Conservation (phyloP, 2,888 invertebrate genomes). For the Nomada flava region DNA sequence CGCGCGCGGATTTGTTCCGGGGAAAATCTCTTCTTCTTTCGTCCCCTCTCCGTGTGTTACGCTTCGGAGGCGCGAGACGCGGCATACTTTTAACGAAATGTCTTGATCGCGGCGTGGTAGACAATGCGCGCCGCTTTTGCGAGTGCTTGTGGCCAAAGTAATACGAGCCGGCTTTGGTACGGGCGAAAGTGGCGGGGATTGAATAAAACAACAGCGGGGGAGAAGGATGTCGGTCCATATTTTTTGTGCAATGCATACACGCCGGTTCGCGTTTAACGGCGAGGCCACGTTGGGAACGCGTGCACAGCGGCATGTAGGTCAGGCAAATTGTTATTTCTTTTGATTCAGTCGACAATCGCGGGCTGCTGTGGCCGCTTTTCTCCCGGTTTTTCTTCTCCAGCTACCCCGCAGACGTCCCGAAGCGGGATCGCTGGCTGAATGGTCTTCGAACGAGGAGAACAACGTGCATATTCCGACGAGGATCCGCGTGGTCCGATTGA, state of each 20-base stretch:
- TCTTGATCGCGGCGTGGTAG: slow-evolving; percentile 38
- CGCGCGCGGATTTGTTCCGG: slow-evolving; percentile 46
- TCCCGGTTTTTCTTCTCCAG: not conserved
- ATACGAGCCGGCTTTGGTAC: slow-evolving; percentile 21
- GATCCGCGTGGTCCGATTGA: not conserved
- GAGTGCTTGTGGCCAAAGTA: slow-evolving; percentile 46
- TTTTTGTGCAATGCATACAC: slow-evolving; percentile 49
- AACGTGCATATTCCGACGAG: not conserved
- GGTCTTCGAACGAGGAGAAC: not conserved
- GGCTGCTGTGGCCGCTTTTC: slow-evolving; percentile 11
- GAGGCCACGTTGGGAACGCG: slow-evolving; percentile 10
- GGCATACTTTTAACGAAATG: slow-evolving; percentile 64
- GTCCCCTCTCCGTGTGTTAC: not conserved
- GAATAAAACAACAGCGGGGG: slow-evolving; percentile 52
- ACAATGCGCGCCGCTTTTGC: slow-evolving; percentile 32
- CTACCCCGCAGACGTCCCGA: not conserved
- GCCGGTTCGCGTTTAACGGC: not conserved
- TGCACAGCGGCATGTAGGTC: slow-evolving; percentile 60
- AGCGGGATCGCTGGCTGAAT: slow-evolving; percentile 11
- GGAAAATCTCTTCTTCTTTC: slow-evolving; percentile 20
- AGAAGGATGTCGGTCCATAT: slow-evolving; percentile 23
- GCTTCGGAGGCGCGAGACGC: slow-evolving; percentile 7
- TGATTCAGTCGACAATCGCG: slow-evolving; percentile 49
- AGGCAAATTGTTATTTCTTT: slow-evolving; percentile 63
- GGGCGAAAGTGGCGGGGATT: slow-evolving; percentile 59